A percentile compares a stretch with the other conserved stretches of the same genome.
These are phyloP conservation scores for Diaprepes abbreviatus DNA, from an alignment of 2,888 invertebrate genomes.

Conservation along the genomic window DNA sequence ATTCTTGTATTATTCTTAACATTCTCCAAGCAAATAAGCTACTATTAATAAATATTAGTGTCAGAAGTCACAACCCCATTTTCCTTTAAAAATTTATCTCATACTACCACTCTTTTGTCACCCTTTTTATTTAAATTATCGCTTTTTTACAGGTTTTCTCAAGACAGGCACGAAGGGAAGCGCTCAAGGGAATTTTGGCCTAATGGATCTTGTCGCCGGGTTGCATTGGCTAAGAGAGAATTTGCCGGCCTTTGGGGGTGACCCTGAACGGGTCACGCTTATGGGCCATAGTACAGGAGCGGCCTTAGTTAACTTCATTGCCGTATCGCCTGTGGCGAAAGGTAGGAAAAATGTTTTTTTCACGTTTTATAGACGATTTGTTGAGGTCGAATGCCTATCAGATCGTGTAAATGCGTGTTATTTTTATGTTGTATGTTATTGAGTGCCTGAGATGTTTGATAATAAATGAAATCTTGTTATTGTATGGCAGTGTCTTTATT, in stretches of 20 bases:
- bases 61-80: neutral
- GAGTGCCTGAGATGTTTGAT: too few species aligned
- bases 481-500: too few species aligned
- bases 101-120: conserved; percentile 9
- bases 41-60: conserved; percentile 2
- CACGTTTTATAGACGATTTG: too few species aligned
- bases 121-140: conserved; percentile 31
- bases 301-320: conserved; percentile 94
- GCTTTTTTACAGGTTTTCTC: conserved; percentile 79
- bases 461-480: too few species aligned
- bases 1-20: too few species aligned
- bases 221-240: conserved; percentile 97
- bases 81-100: conserved; percentile 3
- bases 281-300: conserved; percentile 98
- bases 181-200: conserved; percentile 91
- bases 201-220: conserved; percentile 94
- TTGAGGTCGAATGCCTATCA: too few species aligned
- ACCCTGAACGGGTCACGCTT: conserved; percentile 91
- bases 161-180: conserved; percentile 91
- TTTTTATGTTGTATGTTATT: too few species aligned
- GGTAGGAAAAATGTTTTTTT: conserved; percentile 73
- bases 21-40: too few species aligned
- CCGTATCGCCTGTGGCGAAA: conserved; percentile 95
- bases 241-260: conserved; percentile 94
- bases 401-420: too few species aligned